Evolutionary conservation across 2,797 vertebrate genomes (phyloP).

Genomic region (Parauchenoglanis punctatus): DNA sequence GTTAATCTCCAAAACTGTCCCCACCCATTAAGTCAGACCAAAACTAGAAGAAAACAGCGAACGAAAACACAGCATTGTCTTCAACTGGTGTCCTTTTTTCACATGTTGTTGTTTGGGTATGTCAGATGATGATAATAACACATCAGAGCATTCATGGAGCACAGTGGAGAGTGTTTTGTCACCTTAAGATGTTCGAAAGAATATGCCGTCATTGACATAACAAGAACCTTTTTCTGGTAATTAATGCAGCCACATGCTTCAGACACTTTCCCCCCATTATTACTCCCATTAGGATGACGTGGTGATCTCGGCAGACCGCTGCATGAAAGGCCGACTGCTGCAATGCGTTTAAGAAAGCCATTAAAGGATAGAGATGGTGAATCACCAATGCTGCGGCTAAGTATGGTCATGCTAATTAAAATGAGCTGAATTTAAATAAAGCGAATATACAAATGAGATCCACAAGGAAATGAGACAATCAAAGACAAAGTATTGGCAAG

Average conservation of each 20-base stretch:
- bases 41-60: slow-evolving; percentile 4
- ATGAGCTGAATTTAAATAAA: background rate
- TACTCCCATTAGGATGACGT: background rate
- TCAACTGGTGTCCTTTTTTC: slow-evolving; percentile 4
- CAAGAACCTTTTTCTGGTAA: slow-evolving; percentile 26
- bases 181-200: slow-evolving; percentile 9
- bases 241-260: slow-evolving; percentile 26
- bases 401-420: slow-evolving; percentile 9
- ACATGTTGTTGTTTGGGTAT: slow-evolving; percentile 27
- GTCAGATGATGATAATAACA: slow-evolving; percentile 14
- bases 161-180: slow-evolving; percentile 27
- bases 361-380: slow-evolving; percentile 24
- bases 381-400: slow-evolving; percentile 3
- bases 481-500: background rate
- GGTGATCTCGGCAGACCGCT: background rate
- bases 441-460: background rate
- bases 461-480: background rate
- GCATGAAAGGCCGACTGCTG: background rate
- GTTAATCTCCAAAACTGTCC: slow-evolving; percentile 9
- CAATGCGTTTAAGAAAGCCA: background rate
- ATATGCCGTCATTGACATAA: background rate
- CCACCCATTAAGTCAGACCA: slow-evolving; percentile 21
- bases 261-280: background rate
- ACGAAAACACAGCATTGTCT: slow-evolving; percentile 16
- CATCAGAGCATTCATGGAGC: background rate